phyloP scores from a whole-genome alignment of 1,140 invertebrate genomes.

The Hyles vespertilio region DNA sequence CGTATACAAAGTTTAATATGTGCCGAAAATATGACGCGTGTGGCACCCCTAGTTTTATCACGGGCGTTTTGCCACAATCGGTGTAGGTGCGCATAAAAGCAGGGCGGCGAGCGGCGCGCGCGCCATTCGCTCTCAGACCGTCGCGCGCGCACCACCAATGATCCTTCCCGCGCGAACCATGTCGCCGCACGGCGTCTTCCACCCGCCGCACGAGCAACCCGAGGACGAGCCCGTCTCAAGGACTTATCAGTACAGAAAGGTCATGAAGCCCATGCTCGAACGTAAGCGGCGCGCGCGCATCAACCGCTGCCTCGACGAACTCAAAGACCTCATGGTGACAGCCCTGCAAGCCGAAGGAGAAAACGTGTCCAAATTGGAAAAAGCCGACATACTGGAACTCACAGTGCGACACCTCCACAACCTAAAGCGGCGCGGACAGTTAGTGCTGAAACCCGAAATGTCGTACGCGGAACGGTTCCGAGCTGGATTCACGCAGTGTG shows the following conservation, averaged over 20 bases:
- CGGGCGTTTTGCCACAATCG: conserved; percentile 73
- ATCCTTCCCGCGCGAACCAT: conserved; percentile 61
- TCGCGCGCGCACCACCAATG: conserved; percentile 64
- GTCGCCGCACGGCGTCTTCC: conserved; percentile 70
- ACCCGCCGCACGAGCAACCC: conserved; percentile 55
- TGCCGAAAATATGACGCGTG: too few species aligned
- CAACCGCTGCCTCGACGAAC: conserved; percentile 93
- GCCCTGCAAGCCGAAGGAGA: conserved; percentile 90
- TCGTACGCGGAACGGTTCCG: conserved; percentile 85
- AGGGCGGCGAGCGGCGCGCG: conserved; percentile 53
- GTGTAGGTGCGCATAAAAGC: conserved; percentile 71
- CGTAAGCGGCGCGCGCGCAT: conserved; percentile 93
- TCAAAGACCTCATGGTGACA: conserved; percentile 94
- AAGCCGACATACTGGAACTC: conserved; percentile 96
- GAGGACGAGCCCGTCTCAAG: conserved; percentile 87
- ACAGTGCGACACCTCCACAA: conserved; percentile 92
- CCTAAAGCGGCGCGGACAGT: conserved; percentile 79
- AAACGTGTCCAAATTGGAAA: conserved; percentile 95
- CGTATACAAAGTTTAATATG: too few species aligned
- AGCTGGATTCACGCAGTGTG: conserved; percentile 94
- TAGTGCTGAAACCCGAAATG: conserved; percentile 83
- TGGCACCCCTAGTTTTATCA: conserved; percentile 69
- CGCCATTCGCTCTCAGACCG: conserved; percentile 64
- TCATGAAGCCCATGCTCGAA: conserved; percentile 97
- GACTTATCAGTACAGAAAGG: conserved; percentile 93